Conservation (phyloP, 2,888 invertebrate genomes). For the Amiota minor region DNA sequence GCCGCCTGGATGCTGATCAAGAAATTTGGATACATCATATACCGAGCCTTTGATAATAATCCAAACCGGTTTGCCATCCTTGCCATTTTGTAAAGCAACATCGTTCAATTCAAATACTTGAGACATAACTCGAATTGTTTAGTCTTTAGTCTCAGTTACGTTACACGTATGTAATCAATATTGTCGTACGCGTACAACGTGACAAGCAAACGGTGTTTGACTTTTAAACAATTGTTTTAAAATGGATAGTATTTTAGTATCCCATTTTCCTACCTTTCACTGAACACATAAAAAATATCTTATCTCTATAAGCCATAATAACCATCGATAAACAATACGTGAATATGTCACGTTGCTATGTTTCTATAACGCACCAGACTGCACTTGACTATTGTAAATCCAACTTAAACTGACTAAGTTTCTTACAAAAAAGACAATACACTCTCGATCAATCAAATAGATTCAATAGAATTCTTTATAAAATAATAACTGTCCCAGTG, state of each 20-base stretch:
- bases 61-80: constrained; percentile 77
- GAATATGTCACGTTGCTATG: constrained; percentile 38
- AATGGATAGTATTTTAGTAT: no score
- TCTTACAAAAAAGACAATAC: no score
- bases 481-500: no score
- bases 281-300: no score
- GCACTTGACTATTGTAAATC: no score
- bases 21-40: constrained; percentile 81
- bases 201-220: no score
- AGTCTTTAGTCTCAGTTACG: background rate
- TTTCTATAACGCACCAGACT: background rate
- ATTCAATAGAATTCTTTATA: no score
- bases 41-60: constrained; percentile 79
- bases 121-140: constrained; percentile 46
- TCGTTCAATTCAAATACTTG: constrained; percentile 74
- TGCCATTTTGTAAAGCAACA: constrained; percentile 77
- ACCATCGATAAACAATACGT: constrained; percentile 54
- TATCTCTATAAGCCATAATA: background rate
- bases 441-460: no score
- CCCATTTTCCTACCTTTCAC: no score
- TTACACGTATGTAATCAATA: background rate
- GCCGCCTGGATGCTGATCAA: constrained; percentile 82
- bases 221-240: no score
- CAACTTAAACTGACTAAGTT: no score
- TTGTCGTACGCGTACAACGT: no score